A percentile compares a stretch with the other conserved stretches of the same genome.
Conservation (phyloP, 2,113 vertebrate species). For the Pheucticus melanocephalus region DNA sequence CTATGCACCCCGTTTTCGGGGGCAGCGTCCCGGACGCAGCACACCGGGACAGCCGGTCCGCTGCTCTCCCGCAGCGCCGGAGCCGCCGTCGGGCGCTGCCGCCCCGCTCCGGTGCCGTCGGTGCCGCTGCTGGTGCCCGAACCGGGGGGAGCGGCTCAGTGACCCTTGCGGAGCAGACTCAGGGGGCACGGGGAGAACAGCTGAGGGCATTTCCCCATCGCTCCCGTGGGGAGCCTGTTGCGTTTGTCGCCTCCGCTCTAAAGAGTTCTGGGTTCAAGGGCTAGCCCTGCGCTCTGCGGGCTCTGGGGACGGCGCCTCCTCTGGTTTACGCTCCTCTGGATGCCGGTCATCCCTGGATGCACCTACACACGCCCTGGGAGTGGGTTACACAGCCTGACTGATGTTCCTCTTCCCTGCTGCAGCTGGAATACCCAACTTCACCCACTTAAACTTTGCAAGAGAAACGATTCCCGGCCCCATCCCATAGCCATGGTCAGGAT, state of each 20-base stretch:
- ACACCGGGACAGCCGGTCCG: neutral
- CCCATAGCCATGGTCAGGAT: neutral
- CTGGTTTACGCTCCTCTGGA: neutral
- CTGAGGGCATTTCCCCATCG: neutral
- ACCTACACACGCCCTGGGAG: neutral
- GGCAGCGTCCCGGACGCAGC: neutral
- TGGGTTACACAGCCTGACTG: neutral
- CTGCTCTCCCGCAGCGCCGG: neutral
- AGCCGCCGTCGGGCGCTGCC: neutral
- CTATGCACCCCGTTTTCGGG: neutral
- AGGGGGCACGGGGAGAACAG: neutral
- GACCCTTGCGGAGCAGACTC: neutral
- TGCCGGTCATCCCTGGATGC: neutral
- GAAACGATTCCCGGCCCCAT: slow-evolving; percentile 7
- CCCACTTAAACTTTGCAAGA: neutral
- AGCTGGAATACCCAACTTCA: neutral
- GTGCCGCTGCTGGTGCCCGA: neutral
- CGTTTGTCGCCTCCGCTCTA: neutral
- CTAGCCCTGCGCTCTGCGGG: neutral
- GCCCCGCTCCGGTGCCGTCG: neutral
- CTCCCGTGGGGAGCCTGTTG: neutral
- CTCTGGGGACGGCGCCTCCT: neutral
- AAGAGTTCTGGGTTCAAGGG: neutral
- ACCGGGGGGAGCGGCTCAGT: neutral
- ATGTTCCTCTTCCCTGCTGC: neutral